Percentiles rank a stretch among this genome's conserved stretches.
Conservation (phyloP, 2,797 vertebrate species). For the Aplochiton taeniatus region DNA sequence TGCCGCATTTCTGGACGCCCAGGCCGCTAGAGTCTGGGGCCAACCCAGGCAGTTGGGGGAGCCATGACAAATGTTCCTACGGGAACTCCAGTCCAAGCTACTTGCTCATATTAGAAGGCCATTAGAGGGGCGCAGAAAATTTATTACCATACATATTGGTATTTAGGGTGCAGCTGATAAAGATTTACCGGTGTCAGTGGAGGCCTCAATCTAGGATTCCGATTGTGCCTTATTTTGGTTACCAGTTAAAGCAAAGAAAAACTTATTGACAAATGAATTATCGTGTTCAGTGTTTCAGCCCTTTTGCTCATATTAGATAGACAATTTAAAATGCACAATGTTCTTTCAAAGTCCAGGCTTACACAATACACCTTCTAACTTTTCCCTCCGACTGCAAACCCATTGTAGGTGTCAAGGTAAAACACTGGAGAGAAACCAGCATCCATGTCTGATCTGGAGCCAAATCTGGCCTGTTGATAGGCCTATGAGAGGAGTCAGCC, state of each 20-base stretch:
- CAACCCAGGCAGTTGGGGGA: slow-evolving; percentile 68
- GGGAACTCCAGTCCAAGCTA: slow-evolving; percentile 11
- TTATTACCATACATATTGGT: slow-evolving; percentile 80
- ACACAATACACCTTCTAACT: neutral
- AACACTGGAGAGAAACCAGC: slow-evolving; percentile 2
- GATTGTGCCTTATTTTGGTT: slow-evolving; percentile 22
- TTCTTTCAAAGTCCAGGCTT: neutral
- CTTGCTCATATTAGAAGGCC: slow-evolving; percentile 38
- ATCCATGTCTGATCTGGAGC: neutral
- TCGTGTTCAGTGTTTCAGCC: slow-evolving; percentile 15
- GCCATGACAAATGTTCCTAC: slow-evolving; percentile 71
- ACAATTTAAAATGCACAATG: neutral
- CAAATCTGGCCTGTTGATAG: neutral
- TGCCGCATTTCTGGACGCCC: slow-evolving; percentile 74
- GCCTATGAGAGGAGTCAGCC: slow-evolving; percentile 15
- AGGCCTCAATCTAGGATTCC: slow-evolving; percentile 54
- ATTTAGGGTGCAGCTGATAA: slow-evolving; percentile 78
- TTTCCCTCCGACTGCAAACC: neutral
- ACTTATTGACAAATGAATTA: slow-evolving; percentile 27
- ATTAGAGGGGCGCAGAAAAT: slow-evolving; percentile 74
- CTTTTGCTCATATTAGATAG: neutral
- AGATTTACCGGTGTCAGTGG: slow-evolving; percentile 62
- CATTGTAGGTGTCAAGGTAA: slow-evolving; percentile 1
- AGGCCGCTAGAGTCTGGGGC: slow-evolving; percentile 57
- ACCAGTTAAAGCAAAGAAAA: slow-evolving; percentile 20